Evolutionary conservation across 2,797 vertebrate species (phyloP), one percentile per base, ranked within the genome.

Genomic region (Nannoperca australis): DNA sequence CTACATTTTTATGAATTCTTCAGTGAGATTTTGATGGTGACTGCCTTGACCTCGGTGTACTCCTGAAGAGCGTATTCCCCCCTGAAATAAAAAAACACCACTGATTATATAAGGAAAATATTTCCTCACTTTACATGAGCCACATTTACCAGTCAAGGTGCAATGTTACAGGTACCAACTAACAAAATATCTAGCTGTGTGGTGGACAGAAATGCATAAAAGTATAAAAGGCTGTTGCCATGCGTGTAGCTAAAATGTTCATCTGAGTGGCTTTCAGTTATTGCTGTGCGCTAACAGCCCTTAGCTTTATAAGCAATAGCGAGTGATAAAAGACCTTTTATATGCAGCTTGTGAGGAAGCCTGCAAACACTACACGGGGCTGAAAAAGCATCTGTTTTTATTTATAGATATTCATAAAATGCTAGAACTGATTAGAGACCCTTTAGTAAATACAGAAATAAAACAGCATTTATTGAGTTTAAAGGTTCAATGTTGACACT

Each of bases 11-110:
- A 97, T 0, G 96, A 97, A 76, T 96, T 97, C 90, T 97, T 97
- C 89, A 97, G 93, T 50, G 95, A 95, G 85, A 97, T 94, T 95
- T 96, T 97, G 88, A 97, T 92, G 36, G 95, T 96, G 78, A 97
- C 95, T 0, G 96, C 96, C 87, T 97, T 98, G 80, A 97, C 86
- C 87, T 98, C 97, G 24, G 95, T 97, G 70, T 98, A 98, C 86
- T 97, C 95, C 15, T 96, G 95, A 76, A 97, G 85, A 67, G 96
- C 96, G 1, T 96, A 95, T 92, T 97, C 96, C 70, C 97, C 96
- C 88, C 97, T 97, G 87, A 55, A 92, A 64, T 12, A 56, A 59
- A 72, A 61, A 24, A 20, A 34, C 13, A 58, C 6, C 27, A 67
- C 11, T 65, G 3, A 49, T 73, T 71, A 75, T 54, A 14, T 18